Conservation (phyloP, 2,797 vertebrate species). For the Oophaga sylvatica region DNA sequence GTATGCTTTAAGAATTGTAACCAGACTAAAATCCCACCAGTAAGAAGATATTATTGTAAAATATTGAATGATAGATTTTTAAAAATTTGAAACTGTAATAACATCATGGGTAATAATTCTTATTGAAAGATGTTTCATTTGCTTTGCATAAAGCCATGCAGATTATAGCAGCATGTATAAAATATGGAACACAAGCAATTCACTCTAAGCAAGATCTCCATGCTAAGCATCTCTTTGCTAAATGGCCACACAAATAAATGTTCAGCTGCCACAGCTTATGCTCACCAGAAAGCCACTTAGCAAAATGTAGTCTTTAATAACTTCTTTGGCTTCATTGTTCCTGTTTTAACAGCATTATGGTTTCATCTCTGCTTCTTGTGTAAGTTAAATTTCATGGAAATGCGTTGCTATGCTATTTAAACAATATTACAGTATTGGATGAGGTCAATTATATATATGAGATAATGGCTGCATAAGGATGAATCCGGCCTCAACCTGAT, state of each 20-base stretch:
- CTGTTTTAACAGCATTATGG: slow-evolving; percentile 43
- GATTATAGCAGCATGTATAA: slow-evolving; percentile 30
- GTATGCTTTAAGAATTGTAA: background rate
- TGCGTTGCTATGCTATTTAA: slow-evolving; percentile 53
- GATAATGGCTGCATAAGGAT: slow-evolving; percentile 54
- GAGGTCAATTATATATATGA: slow-evolving; percentile 55
- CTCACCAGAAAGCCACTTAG: slow-evolving; percentile 58
- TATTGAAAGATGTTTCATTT: slow-evolving; percentile 49
- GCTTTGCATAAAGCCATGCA: slow-evolving; percentile 31
- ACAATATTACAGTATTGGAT: slow-evolving; percentile 27
- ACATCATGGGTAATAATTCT: slow-evolving; percentile 37
- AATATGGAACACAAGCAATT: slow-evolving; percentile 32
- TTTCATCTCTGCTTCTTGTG: slow-evolving; percentile 43
- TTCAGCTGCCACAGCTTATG: slow-evolving; percentile 51
- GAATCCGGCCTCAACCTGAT: slow-evolving; percentile 14
- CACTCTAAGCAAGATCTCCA: slow-evolving; percentile 13
- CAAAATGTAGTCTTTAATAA: slow-evolving; percentile 55
- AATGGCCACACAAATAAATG: slow-evolving; percentile 48
- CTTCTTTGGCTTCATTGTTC: slow-evolving; percentile 53
- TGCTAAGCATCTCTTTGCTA: slow-evolving; percentile 49
- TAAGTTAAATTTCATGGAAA: slow-evolving; percentile 51
- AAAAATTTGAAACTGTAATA: slow-evolving; percentile 4
- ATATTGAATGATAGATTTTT: background rate
- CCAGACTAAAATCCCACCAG: background rate
- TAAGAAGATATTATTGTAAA: slow-evolving; percentile 23